Evolutionary conservation across 2,888 invertebrate genomes (phyloP), one percentile per base, ranked within the genome.

Genomic region (Clistopyga incitator): DNA sequence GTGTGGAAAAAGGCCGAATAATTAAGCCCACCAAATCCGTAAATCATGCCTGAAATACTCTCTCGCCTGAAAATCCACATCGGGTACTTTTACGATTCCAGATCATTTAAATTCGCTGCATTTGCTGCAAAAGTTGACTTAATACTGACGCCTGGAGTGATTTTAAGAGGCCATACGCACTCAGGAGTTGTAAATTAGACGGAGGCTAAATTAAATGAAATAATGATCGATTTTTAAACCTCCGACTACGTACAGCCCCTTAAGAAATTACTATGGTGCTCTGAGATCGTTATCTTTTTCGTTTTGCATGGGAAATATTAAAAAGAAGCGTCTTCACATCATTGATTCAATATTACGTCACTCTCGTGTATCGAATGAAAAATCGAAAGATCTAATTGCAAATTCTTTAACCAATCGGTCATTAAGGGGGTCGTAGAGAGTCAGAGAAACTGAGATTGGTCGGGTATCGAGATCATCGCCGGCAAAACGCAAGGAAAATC

Each of bases 261-360:
- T n/a, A 18, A 18, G 38, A 38, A 10, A 38, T n/a, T 11, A 38
- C 42, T 2, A 64, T 18, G 38, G 3, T 18, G 8, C n/a, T 3
- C n/a, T 15, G n/a, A 6, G 18, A 61, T 61, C 6, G 13, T 15
- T 29, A 3, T 3, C 29, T 11, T 54, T 54, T 54, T 0, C 25
- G 25, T 25, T 59, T 15, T 29, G 29, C n/a, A 56, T 11, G 1
- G 18, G 18, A 29, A 38, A 6, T 61, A n/a, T 34, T 2, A 10
- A 54, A 6, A 54, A n/a, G 38, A 18, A 10, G 18, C 25, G 64
- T 42, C 18, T 11, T 38, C 11, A 11, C 6, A 20, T 10, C 18
- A 42, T n/a, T 64, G 10, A 38, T 38, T 42, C 2, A 64, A 64
- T 38, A 20, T 64, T 64, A 64, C 64, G 42, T 64, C 38, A 59